Percentiles rank a stretch among this genome's conserved stretches.
Evolutionary conservation across 2,113 vertebrate species (phyloP).

Genomic region (Mellivora capensis): DNA sequence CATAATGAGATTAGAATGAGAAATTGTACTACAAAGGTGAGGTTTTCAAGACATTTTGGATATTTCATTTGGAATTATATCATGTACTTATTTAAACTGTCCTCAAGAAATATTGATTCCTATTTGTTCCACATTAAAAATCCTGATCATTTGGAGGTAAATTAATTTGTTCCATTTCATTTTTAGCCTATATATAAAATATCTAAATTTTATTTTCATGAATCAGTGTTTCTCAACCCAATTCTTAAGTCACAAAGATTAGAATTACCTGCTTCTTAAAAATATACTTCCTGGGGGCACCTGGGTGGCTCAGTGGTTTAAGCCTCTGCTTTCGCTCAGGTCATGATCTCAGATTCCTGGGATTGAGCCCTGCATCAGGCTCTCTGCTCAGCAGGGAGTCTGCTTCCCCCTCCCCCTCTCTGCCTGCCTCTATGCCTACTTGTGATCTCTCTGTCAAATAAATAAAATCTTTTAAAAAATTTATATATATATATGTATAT

Average conservation of each 20-base stretch:
- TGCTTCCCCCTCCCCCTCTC: no score
- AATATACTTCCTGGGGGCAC: neutral
- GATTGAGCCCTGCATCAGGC: no score
- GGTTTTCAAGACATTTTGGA: neutral
- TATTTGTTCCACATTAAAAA: constrained; percentile 10
- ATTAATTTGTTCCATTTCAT: constrained; percentile 30
- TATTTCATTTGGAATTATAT: neutral
- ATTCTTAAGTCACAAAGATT: neutral
- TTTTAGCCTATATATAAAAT: neutral
- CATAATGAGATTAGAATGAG: neutral
- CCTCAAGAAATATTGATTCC: neutral
- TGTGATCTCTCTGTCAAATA: no score
- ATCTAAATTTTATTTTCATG: constrained; percentile 17
- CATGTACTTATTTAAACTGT: neutral
- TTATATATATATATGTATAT: neutral
- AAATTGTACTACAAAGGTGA: neutral
- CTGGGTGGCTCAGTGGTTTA: no score
- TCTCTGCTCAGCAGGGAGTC: no score
- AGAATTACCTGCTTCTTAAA: constrained; percentile 22
- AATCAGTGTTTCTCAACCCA: neutral
- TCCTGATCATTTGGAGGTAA: neutral
- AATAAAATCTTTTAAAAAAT: no score
- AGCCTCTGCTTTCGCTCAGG: no score
- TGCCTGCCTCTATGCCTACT: no score
- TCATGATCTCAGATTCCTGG: no score